Evolutionary conservation across 2,797 vertebrate genomes (phyloP).

Genomic region (Numenius phaeopus): DNA sequence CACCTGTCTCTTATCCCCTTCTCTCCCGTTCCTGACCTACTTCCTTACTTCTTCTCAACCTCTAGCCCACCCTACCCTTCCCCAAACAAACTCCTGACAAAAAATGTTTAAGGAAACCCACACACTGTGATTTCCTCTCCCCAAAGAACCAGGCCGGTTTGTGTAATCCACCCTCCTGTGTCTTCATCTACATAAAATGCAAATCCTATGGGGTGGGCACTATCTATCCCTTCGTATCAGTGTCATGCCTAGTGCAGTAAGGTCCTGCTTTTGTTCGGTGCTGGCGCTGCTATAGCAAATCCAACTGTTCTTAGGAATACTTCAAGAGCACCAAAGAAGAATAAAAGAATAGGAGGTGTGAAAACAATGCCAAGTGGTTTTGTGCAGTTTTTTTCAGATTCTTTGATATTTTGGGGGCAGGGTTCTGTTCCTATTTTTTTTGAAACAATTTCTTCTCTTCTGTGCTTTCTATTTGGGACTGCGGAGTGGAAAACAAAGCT

Average conservation of each 20-base stretch:
- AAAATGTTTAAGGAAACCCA: not conserved
- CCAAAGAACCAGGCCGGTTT: not conserved
- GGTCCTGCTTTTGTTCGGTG: not conserved
- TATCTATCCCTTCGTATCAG: not conserved
- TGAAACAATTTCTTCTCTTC: not conserved
- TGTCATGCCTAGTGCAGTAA: not conserved
- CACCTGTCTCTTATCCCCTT: not conserved
- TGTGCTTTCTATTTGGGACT: not conserved
- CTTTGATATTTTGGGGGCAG: not conserved
- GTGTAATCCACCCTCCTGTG: not conserved
- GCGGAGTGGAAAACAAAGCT: not conserved
- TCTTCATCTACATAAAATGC: not conserved
- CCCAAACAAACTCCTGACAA: not conserved
- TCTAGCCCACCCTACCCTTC: not conserved
- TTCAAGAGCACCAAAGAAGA: not conserved
- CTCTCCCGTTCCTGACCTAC: not conserved
- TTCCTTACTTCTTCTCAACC: not conserved
- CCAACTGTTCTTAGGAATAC: not conserved
- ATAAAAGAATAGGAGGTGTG: not conserved
- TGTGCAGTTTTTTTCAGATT: not conserved
- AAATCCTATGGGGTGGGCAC: not conserved
- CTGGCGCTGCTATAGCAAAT: not conserved
- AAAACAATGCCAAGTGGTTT: not conserved
- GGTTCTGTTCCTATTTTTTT: not conserved
- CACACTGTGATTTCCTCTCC: not conserved